Percentiles rank a stretch among this genome's conserved stretches.
Conservation (phyloP, 2,113 vertebrate species). For the Pelodiscus sinensis region DNA sequence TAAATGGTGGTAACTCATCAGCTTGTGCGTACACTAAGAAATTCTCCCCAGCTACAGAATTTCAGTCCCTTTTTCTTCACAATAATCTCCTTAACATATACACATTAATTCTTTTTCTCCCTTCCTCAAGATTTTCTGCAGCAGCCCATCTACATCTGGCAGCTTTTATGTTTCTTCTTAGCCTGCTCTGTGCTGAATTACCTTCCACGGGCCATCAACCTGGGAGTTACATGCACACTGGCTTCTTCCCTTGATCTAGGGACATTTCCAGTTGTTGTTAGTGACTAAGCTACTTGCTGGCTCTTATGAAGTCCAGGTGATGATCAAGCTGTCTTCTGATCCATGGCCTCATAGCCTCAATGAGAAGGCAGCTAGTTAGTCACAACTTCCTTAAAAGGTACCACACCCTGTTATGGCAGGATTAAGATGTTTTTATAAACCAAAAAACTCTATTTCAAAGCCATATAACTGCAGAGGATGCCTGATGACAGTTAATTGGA, state of each 20-base stretch:
- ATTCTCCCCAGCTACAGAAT: background rate
- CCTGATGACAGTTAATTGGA: background rate
- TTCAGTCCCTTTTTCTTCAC: background rate
- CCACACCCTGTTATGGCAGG: background rate
- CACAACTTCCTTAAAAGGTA: background rate
- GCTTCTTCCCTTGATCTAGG: background rate
- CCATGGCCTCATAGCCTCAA: background rate
- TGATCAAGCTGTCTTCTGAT: background rate
- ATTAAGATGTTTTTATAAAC: background rate
- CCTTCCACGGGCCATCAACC: background rate
- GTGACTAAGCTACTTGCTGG: background rate
- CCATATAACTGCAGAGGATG: background rate
- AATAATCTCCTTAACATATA: background rate
- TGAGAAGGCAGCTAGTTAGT: background rate
- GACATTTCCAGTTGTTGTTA: background rate
- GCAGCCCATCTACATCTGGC: slow-evolving; percentile 5
- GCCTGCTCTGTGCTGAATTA: slow-evolving; percentile 23
- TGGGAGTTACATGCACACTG: slow-evolving; percentile 14
- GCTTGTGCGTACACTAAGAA: accelerated
- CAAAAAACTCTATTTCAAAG: background rate
- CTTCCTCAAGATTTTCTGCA: background rate
- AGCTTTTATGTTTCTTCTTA: slow-evolving; percentile 18
- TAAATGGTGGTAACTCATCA: background rate
- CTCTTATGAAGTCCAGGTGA: background rate
- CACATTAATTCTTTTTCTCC: background rate